Percentiles rank a stretch among this genome's conserved stretches.
These are phyloP conservation scores for Phrixothrix hirtus DNA, from an alignment of 2,888 invertebrate species.

Conservation along the genomic window DNA sequence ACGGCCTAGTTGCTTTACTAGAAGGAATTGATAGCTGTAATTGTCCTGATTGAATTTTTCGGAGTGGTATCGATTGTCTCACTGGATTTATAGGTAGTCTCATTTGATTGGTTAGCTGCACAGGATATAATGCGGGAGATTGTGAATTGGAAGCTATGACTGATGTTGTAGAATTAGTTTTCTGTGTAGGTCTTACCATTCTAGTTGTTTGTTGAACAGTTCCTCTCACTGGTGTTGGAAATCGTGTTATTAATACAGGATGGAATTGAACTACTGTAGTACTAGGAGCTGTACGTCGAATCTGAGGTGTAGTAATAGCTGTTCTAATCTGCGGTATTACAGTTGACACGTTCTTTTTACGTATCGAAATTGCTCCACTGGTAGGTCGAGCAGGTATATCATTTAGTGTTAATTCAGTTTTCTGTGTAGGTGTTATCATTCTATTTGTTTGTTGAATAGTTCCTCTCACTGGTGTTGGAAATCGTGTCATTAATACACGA, in stretches of 20 bases:
- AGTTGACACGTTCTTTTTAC: conserved; percentile 59
- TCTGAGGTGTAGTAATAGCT: conserved; percentile 63
- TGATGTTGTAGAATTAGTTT: conserved; percentile 43
- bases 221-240: conserved; percentile 57
- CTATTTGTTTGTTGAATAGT: conserved; percentile 48
- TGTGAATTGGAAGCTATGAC: conserved; percentile 55
- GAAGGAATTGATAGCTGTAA: conserved; percentile 47
- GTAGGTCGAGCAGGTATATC: conserved; percentile 90
- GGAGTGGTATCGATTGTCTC: conserved; percentile 47
- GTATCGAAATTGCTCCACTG: conserved; percentile 66
- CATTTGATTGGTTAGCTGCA: conserved; percentile 45
- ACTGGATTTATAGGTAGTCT: conserved; percentile 42
- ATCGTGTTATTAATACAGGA: conserved; percentile 61
- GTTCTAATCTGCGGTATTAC: conserved; percentile 54
- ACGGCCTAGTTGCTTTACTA: conserved; percentile 50
- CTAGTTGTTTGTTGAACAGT: conserved; percentile 48
- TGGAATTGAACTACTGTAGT: conserved; percentile 58
- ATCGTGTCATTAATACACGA: conserved; percentile 61
- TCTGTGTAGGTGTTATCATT: conserved; percentile 59
- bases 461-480: conserved; percentile 57
- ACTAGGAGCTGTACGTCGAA: conserved; percentile 64
- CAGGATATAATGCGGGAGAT: conserved; percentile 56
- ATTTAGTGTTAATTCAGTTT: conserved; percentile 81
- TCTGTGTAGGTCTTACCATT: conserved; percentile 53
- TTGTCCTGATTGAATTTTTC: conserved; percentile 38